phyloP scores from a whole-genome alignment of 1,140 invertebrate genomes.

The Hylaeus volcanicus region DNA sequence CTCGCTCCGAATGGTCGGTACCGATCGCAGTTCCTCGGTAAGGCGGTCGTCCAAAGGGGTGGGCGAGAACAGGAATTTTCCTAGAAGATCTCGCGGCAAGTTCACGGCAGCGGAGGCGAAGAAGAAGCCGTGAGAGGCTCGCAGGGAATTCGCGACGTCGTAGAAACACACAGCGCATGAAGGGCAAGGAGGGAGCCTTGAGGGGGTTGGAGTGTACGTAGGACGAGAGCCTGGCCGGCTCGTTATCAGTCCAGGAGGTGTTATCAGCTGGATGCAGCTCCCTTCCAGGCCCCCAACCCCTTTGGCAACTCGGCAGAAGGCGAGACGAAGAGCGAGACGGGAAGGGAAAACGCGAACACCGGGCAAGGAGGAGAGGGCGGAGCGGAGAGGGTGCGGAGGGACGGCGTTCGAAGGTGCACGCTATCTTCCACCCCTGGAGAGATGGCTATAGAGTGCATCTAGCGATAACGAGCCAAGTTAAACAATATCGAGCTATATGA shows the following conservation, averaged over 20 bases:
- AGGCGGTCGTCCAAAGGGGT: not conserved
- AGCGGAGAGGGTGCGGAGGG: conserved; percentile 37
- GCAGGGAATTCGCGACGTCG: conserved; percentile 55
- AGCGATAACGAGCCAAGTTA: conserved; percentile 80
- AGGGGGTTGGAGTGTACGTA: conserved; percentile 48
- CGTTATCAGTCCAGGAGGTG: conserved; percentile 77
- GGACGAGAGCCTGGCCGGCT: conserved; percentile 75
- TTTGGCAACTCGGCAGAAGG: conserved; percentile 55
- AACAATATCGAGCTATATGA: conserved; percentile 80
- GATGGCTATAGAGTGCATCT: conserved; percentile 80
- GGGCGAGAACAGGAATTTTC: conserved; percentile 13
- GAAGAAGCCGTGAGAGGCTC: conserved; percentile 57
- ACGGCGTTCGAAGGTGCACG: conserved; percentile 71
- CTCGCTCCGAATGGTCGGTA: too few species aligned
- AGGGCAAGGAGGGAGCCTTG: conserved; percentile 44
- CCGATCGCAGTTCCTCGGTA: too few species aligned
- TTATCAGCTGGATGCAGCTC: conserved; percentile 76
- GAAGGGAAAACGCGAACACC: conserved; percentile 8
- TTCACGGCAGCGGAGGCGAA: conserved; percentile 16
- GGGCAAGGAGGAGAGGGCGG: conserved; percentile 27
- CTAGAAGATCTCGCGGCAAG: conserved; percentile 34
- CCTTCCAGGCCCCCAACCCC: conserved; percentile 69
- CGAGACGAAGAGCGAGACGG: conserved; percentile 42
- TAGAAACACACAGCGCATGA: conserved; percentile 52
- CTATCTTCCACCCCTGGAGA: conserved; percentile 78